A percentile compares a stretch with the other conserved stretches of the same genome.
Evolutionary conservation across 2,797 vertebrate species (phyloP).

Genomic region (Pangasius djambal): DNA sequence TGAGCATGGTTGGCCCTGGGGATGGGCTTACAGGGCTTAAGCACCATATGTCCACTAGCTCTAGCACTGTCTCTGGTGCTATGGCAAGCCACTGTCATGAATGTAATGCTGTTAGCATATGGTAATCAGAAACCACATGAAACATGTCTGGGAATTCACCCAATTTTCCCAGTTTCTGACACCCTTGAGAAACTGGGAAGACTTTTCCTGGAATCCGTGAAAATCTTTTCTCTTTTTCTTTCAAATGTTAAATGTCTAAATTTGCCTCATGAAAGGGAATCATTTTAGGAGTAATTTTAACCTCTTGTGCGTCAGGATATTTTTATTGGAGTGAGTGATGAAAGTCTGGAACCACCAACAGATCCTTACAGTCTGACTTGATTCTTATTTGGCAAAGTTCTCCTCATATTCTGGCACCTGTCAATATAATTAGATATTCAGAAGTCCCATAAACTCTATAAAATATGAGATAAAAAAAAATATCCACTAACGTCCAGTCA

Average conservation of each 20-base stretch:
- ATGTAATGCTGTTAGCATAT: not conserved
- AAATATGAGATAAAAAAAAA: not conserved
- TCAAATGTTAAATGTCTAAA: not conserved
- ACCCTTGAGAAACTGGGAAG: no score
- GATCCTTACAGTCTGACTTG: not conserved
- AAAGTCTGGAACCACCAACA: not conserved
- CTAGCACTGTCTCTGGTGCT: not conserved
- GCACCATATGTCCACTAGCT: not conserved
- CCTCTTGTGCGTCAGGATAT: not conserved
- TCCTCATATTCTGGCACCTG: not conserved
- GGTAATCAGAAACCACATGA: not conserved
- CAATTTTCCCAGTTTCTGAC: not conserved
- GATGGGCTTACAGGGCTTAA: slow-evolving; percentile 19
- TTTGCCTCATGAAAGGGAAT: not conserved
- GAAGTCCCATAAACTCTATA: not conserved
- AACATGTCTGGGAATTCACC: not conserved
- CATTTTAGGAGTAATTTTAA: not conserved
- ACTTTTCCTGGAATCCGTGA: not conserved
- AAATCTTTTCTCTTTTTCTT: not conserved
- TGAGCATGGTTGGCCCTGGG: not conserved
- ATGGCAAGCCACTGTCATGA: not conserved
- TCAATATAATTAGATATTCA: not conserved
- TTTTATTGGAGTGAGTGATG: slow-evolving; percentile 7
- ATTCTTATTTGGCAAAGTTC: not conserved
- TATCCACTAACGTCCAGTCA: not conserved